Percentiles rank a stretch among this genome's conserved stretches.
Evolutionary conservation across 2,797 vertebrate species (phyloP).

Genomic region (Macropus fuliginosus): DNA sequence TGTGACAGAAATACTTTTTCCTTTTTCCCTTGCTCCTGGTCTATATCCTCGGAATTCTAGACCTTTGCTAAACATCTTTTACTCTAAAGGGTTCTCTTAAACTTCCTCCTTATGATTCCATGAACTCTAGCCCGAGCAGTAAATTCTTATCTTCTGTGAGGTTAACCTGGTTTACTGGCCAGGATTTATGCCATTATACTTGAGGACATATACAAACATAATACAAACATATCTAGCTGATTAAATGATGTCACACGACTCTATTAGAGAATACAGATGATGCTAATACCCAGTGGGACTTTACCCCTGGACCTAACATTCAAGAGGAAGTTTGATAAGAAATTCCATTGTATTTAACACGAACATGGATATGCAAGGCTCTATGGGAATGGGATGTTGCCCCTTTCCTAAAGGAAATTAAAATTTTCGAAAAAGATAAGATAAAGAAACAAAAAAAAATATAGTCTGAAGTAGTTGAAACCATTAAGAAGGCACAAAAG

Average conservation of each 20-base stretch:
- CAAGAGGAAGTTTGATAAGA: background rate
- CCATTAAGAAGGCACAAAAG: background rate
- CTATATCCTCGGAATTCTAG: background rate
- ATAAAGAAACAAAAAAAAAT: background rate
- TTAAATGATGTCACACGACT: constrained; percentile 36
- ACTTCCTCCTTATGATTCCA: background rate
- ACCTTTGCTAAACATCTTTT: background rate
- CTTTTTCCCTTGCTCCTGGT: background rate
- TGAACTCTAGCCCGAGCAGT: background rate
- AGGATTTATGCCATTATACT: background rate
- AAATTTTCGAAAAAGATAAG: constrained; percentile 40
- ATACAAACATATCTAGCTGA: constrained; percentile 42
- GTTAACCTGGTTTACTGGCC: background rate
- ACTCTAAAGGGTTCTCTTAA: background rate
- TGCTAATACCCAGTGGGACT: background rate
- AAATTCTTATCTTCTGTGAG: background rate
- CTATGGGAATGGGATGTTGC: background rate
- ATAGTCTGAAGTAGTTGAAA: background rate
- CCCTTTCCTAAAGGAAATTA: background rate
- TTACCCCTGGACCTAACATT: background rate
- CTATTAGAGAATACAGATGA: background rate
- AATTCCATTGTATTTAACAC: background rate
- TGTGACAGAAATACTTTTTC: background rate
- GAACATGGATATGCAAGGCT: background rate
- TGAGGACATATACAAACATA: constrained; percentile 17